Evolutionary conservation across 2,888 invertebrate species (phyloP).

Genomic region (Ophioninae sp.): DNA sequence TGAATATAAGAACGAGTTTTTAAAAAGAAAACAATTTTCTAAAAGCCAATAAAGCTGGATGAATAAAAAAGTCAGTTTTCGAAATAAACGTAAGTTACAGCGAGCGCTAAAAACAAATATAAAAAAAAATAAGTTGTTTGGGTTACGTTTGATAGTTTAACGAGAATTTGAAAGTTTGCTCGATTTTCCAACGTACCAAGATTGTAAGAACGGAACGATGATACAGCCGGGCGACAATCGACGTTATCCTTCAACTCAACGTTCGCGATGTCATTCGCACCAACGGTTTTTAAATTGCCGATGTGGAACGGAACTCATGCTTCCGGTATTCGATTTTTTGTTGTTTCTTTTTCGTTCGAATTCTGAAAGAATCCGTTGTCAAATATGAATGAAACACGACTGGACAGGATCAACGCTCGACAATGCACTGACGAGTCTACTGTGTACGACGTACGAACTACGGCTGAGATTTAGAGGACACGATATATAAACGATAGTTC

Average conservation of each 20-base stretch:
- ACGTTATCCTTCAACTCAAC: conserved; percentile 1
- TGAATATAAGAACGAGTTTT: no score
- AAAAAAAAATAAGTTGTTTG: no score
- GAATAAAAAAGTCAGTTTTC: no score
- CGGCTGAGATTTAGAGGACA: background rate
- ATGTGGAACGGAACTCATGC: background rate
- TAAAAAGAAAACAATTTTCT: no score
- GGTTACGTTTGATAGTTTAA: background rate
- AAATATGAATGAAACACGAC: background rate
- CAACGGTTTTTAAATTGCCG: conserved; percentile 5
- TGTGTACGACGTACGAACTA: background rate
- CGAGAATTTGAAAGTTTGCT: background rate
- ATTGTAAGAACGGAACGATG: background rate
- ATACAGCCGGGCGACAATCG: background rate
- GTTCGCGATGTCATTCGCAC: conserved; percentile 6
- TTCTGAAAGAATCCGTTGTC: background rate
- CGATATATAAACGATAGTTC: background rate
- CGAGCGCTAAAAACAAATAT: no score
- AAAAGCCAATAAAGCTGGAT: no score
- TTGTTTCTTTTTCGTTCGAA: background rate
- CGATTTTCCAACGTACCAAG: conserved; percentile 13
- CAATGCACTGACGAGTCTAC: conserved; percentile 22
- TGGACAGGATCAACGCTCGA: conserved; percentile 22
- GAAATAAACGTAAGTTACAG: no score
- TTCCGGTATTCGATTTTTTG: background rate